Percentiles rank a stretch among this genome's conserved stretches.
These are phyloP conservation scores for Cheilosia urbana DNA, from an alignment of 2,888 invertebrate species.

Conservation along the genomic window DNA sequence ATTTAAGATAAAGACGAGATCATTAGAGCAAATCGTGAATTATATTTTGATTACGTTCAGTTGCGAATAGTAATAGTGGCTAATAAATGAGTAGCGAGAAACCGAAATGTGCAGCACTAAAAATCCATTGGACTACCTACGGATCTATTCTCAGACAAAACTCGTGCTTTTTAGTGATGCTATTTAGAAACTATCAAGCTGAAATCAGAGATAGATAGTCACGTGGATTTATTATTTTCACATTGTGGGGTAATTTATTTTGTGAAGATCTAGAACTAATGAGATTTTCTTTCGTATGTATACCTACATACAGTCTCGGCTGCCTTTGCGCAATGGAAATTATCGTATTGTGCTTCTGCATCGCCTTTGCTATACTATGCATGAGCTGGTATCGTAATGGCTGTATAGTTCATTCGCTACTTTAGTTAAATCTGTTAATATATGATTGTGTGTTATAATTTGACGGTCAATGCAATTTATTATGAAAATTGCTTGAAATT, in stretches of 20 bases:
- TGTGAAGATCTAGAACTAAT: constrained; percentile 76
- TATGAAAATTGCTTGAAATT: constrained; percentile 68
- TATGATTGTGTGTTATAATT: constrained; percentile 69
- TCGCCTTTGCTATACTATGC: constrained; percentile 2
- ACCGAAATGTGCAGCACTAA: constrained; percentile 46
- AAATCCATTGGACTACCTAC: constrained; percentile 20
- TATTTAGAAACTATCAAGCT: constrained; percentile 46
- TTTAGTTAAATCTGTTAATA: constrained; percentile 55
- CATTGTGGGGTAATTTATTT: constrained; percentile 72
- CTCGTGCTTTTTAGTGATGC: constrained; percentile 63
- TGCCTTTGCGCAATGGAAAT: constrained; percentile 12
- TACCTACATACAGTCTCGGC: constrained; percentile 2
- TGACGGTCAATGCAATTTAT: constrained; percentile 68
- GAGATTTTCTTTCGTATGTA: constrained; percentile 44
- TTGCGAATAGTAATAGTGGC: constrained; percentile 49
- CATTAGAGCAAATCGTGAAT: constrained; percentile 75
- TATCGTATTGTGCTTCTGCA: constrained; percentile 22
- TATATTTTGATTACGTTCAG: constrained; percentile 70
- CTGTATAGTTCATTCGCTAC: constrained; percentile 21
- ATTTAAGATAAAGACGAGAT: constrained; percentile 73
- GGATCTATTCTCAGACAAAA: constrained; percentile 7
- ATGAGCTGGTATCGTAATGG: constrained; percentile 38
- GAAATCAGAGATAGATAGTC: constrained; percentile 57
- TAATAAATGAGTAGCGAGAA: constrained; percentile 22
- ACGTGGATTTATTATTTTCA: constrained; percentile 74